Conservation (phyloP, 2,888 invertebrate species). For the Syrista parreyssii region DNA sequence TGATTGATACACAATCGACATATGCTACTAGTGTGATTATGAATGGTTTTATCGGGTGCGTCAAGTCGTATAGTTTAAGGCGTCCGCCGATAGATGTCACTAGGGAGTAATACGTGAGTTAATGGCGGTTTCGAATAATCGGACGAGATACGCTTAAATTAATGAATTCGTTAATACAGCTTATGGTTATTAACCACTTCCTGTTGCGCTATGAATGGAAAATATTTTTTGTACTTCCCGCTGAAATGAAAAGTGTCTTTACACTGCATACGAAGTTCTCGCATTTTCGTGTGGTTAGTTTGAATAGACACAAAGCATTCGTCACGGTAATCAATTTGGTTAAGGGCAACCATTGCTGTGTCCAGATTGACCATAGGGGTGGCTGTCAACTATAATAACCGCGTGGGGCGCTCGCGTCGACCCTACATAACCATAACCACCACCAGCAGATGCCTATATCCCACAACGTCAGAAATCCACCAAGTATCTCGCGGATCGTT, state of each 20-base stretch:
- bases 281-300: background rate
- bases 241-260: no score
- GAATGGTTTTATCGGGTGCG: background rate
- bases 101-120: background rate
- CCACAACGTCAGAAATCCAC: background rate
- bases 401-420: background rate
- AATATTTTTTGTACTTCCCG: no score
- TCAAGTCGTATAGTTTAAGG: background rate
- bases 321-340: background rate
- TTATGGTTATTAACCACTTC: background rate
- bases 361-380: background rate
- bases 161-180: background rate
- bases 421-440: background rate
- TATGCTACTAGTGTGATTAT: background rate
- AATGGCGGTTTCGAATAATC: background rate
- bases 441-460: background rate
- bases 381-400: background rate
- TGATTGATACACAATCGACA: background rate
- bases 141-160: background rate
- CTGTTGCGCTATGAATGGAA: background rate
- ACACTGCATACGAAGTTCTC: background rate
- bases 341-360: background rate
- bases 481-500: background rate
- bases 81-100: background rate
- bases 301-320: background rate